Evolutionary conservation across 2,113 vertebrate species (phyloP).

Genomic region (Lasiurus borealis): DNA sequence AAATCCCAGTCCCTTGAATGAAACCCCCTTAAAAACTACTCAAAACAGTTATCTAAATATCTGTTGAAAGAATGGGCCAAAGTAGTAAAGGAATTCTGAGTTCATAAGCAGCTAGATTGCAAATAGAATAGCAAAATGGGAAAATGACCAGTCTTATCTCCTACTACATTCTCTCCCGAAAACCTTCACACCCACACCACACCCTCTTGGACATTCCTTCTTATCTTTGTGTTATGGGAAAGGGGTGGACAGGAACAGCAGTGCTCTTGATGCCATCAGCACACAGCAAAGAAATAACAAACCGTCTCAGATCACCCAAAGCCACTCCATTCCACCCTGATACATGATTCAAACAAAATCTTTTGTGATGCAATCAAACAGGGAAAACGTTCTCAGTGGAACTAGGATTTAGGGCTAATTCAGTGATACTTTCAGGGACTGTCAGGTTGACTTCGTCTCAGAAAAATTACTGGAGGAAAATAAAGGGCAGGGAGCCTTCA

Average conservation of each 20-base stretch:
- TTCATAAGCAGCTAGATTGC: not conserved
- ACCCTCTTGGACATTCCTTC: not conserved
- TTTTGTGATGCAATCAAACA: not conserved
- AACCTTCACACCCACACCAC: no score
- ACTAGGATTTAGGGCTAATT: constrained; percentile 67
- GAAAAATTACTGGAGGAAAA: constrained; percentile 9
- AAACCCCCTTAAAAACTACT: not conserved
- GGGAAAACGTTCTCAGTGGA: constrained; percentile 58
- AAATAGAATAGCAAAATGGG: not conserved
- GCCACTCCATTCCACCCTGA: not conserved
- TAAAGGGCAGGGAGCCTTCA: not conserved
- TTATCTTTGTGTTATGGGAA: not conserved
- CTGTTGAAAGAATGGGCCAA: not conserved
- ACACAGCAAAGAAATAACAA: constrained; percentile 18
- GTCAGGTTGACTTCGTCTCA: constrained; percentile 43
- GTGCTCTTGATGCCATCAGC: not conserved
- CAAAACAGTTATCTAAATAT: not conserved
- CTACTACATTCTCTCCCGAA: not conserved
- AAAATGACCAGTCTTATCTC: not conserved
- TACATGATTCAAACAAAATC: not conserved
- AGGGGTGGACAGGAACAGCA: not conserved
- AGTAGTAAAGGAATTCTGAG: not conserved
- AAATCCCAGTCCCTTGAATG: not conserved
- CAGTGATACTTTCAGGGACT: constrained; percentile 42
- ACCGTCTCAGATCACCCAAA: not conserved